These are phyloP conservation scores for Trididemnum miniatum DNA, from an alignment of 23 tunicate genomes.

Conservation along the genomic window DNA sequence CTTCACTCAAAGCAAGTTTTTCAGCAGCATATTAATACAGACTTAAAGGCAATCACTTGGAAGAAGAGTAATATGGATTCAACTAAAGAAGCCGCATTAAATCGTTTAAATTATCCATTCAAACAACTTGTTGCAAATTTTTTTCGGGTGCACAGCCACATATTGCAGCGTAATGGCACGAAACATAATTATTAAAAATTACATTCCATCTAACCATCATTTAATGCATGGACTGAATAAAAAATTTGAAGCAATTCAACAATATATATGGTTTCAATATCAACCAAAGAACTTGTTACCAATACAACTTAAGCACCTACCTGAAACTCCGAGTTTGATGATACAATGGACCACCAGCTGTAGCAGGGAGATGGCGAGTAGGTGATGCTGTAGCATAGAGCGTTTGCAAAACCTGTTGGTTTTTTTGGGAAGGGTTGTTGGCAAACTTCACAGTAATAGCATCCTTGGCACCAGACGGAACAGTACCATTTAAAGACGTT, in stretches of 20 bases:
- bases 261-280: too few relatives aligned
- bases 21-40: too few relatives aligned
- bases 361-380: slow-evolving; percentile 37
- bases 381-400: slow-evolving; percentile 89
- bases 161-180: too few relatives aligned
- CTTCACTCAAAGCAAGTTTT: too few relatives aligned
- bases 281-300: too few relatives aligned
- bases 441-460: slow-evolving; percentile 91
- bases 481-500: slow-evolving; percentile 75
- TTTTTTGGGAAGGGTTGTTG: slow-evolving; percentile 92
- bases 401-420: slow-evolving; percentile 83
- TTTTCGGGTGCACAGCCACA: too few relatives aligned
- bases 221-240: not conserved
- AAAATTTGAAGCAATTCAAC: not conserved
- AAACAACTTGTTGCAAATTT: too few relatives aligned
- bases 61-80: too few relatives aligned
- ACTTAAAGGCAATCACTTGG: too few relatives aligned
- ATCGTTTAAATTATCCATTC: too few relatives aligned
- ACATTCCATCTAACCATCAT: not conserved
- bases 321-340: slow-evolving; percentile 85
- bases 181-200: too few relatives aligned
- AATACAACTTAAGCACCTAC: slow-evolving; percentile 36
- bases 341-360: slow-evolving; percentile 69
- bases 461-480: slow-evolving; percentile 85
- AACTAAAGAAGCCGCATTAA: too few relatives aligned